Percentiles rank a stretch among this genome's conserved stretches.
Evolutionary conservation across 1,140 invertebrate species (phyloP).

Genomic region (Cardiocondyla obscurior): DNA sequence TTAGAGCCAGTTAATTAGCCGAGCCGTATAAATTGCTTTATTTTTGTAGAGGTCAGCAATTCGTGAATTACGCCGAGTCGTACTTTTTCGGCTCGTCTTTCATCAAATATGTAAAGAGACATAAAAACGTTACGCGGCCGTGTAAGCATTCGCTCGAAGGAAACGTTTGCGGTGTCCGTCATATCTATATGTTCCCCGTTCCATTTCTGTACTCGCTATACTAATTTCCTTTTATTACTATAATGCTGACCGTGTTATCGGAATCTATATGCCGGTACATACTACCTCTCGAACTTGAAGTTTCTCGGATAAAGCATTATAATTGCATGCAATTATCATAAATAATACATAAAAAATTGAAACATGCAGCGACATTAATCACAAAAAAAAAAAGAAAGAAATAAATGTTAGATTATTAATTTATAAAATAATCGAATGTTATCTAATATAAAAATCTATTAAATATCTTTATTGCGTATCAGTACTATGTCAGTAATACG

Average conservation of each 20-base stretch:
- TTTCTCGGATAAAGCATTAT: not conserved
- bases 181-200: not conserved
- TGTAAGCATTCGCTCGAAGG: not conserved
- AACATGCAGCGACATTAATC: not conserved
- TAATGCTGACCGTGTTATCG: not conserved
- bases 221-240: constrained; percentile 32
- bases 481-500: not conserved
- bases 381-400: not conserved
- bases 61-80: too few relatives aligned
- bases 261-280: not conserved
- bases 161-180: not conserved
- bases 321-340: not conserved
- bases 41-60: too few relatives aligned
- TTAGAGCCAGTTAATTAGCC: too few relatives aligned
- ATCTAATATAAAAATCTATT: not conserved
- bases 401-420: constrained; percentile 1
- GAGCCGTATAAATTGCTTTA: too few relatives aligned
- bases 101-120: too few relatives aligned
- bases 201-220: not conserved
- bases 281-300: not conserved
- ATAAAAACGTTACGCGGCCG: not conserved
- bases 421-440: constrained; percentile 7
- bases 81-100: too few relatives aligned
- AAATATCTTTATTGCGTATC: not conserved
- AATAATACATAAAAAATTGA: not conserved